A percentile compares a stretch with the other conserved stretches of the same genome.
phyloP scores from a whole-genome alignment of 2,888 invertebrate genomes.

The Cremastobaeus sp. region DNA sequence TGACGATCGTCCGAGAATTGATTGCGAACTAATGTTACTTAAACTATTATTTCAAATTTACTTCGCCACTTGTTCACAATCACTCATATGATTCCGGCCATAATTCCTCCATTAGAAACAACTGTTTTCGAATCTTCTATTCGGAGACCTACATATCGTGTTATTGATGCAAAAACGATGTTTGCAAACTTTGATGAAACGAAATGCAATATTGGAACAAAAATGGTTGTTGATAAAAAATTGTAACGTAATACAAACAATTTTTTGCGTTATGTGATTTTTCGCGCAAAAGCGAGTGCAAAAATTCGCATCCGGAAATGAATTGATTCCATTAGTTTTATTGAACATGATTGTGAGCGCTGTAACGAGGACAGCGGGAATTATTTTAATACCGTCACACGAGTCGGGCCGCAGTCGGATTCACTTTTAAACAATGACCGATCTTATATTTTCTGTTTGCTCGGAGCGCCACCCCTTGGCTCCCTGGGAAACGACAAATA shows the following conservation, averaged over 20 bases:
- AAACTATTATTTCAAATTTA: constrained; percentile 39
- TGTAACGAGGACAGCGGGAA: too few species aligned
- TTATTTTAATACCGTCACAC: too few species aligned
- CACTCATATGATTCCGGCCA: constrained; percentile 16
- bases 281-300: too few species aligned
- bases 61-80: constrained; percentile 13
- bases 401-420: too few species aligned
- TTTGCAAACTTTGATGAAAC: constrained; percentile 1
- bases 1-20: constrained; percentile 28
- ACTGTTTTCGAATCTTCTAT: constrained; percentile 41
- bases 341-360: too few species aligned
- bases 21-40: constrained; percentile 24
- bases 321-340: too few species aligned
- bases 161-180: constrained; percentile 36
- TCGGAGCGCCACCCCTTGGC: neutral
- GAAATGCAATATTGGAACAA: neutral
- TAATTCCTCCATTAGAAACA: constrained; percentile 31
- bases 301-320: too few species aligned
- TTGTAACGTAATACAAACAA: too few species aligned
- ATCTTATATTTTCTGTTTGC: too few species aligned
- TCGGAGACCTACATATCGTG: constrained; percentile 16
- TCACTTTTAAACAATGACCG: too few species aligned
- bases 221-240: constrained; percentile 5
- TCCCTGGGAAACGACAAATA: too few species aligned
- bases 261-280: too few species aligned